Conservation (phyloP, 2,888 invertebrate genomes). For the Rhabditoides inermis region DNA sequence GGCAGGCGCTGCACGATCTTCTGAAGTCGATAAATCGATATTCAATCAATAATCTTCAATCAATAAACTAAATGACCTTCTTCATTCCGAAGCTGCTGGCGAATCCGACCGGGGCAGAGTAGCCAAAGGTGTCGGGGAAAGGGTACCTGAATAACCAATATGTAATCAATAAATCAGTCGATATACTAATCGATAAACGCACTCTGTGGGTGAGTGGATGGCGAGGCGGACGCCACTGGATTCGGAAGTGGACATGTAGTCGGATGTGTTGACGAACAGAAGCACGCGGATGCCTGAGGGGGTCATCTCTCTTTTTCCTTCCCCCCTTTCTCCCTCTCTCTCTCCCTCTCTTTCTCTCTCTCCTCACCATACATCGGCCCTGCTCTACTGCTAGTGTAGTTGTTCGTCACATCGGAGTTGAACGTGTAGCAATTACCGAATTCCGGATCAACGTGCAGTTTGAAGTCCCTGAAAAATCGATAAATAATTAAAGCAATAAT, state of each 20-base stretch:
- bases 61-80: slow-evolving; percentile 12
- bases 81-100: slow-evolving; percentile 35
- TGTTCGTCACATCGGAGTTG: slow-evolving; percentile 32
- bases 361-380: slow-evolving; percentile 42
- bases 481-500: no score
- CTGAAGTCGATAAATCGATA: slow-evolving; percentile 11
- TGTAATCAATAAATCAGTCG: background rate
- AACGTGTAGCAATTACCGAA: slow-evolving; percentile 38
- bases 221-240: slow-evolving; percentile 32
- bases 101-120: slow-evolving; percentile 37
- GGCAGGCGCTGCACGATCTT: slow-evolving; percentile 31
- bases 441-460: slow-evolving; percentile 34
- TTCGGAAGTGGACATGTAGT: slow-evolving; percentile 40
- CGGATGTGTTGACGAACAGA: slow-evolving; percentile 34
- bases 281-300: slow-evolving; percentile 25
- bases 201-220: slow-evolving; percentile 27
- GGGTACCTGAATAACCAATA: slow-evolving; percentile 16
- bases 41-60: slow-evolving; percentile 1
- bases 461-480: slow-evolving; percentile 28
- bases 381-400: slow-evolving; percentile 33
- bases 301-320: no score
- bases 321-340: no score
- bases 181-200: no score
- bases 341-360: no score
- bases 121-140: slow-evolving; percentile 39